Conservation (phyloP, 2,888 invertebrate genomes). For the Calameuta idolon region DNA sequence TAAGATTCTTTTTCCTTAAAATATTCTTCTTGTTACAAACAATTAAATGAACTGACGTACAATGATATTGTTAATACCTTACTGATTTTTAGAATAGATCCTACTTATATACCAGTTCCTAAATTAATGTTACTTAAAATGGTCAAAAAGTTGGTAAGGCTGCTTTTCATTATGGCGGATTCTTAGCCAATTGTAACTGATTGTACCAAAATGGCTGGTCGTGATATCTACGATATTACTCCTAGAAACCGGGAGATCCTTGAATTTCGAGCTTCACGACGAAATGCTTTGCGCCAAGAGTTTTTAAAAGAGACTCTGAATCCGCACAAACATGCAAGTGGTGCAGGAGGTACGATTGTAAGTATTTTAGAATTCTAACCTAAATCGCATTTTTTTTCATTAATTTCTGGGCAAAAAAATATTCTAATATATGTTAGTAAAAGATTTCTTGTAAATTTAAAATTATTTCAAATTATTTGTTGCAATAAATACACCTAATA, state of each 20-base stretch:
- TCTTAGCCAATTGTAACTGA: background rate
- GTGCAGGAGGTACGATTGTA: slow-evolving; percentile 79
- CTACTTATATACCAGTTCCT: background rate
- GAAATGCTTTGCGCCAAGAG: slow-evolving; percentile 75
- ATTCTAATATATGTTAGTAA: background rate
- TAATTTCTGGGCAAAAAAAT: background rate
- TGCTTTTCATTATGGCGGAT: background rate
- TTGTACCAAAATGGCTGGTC: slow-evolving; percentile 53
- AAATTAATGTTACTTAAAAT: background rate
- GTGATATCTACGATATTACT: slow-evolving; percentile 70
- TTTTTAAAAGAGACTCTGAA: slow-evolving; percentile 79
- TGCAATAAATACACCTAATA: background rate
- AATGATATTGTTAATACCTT: background rate
- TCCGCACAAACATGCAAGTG: slow-evolving; percentile 72
- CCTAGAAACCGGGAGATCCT: slow-evolving; percentile 69
- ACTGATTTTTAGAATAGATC: background rate
- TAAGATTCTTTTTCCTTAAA: background rate
- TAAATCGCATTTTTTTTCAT: slow-evolving; percentile 10
- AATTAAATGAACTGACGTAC: background rate
- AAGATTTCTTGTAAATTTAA: background rate
- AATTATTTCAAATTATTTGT: background rate
- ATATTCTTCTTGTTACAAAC: background rate
- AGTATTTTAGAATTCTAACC: slow-evolving; percentile 62
- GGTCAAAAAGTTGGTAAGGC: background rate
- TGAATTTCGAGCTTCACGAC: slow-evolving; percentile 73